A percentile compares a stretch with the other conserved stretches of the same genome.
Evolutionary conservation across 2,113 vertebrate genomes (phyloP).

Genomic region (Aptenodytes forsteri): DNA sequence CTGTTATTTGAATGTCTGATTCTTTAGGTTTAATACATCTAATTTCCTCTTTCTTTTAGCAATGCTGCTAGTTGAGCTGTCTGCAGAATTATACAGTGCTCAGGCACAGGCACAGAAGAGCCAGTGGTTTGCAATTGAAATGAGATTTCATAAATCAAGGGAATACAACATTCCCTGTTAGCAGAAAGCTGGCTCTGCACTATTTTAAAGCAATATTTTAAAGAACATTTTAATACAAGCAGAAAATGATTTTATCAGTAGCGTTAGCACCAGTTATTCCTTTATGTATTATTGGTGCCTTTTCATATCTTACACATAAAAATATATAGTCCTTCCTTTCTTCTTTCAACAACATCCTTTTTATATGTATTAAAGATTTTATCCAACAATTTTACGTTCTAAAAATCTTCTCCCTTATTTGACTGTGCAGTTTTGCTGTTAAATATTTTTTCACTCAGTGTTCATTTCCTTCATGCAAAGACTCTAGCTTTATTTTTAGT

Average conservation of each 20-base stretch:
- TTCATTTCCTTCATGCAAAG: conserved; percentile 8
- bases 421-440: not conserved
- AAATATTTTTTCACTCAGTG: not conserved
- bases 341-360: not conserved
- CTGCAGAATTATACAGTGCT: conserved; percentile 24
- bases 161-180: not conserved
- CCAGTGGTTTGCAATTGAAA: conserved; percentile 37
- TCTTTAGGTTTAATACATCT: conserved; percentile 37
- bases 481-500: conserved; percentile 19
- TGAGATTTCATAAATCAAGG: conserved; percentile 55
- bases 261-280: not conserved
- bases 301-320: not conserved
- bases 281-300: not conserved
- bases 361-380: not conserved
- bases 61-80: not conserved
- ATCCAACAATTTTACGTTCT: not conserved
- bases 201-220: conserved; percentile 23
- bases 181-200: not conserved
- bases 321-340: not conserved
- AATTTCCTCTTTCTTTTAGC: conserved; percentile 9
- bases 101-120: conserved; percentile 10
- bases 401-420: not conserved
- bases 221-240: conserved; percentile 1
- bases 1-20: conserved; percentile 35
- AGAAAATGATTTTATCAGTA: conserved; percentile 7